Evolutionary conservation across 2,888 invertebrate species (phyloP).

Genomic region (Drosophila seclusa): DNA sequence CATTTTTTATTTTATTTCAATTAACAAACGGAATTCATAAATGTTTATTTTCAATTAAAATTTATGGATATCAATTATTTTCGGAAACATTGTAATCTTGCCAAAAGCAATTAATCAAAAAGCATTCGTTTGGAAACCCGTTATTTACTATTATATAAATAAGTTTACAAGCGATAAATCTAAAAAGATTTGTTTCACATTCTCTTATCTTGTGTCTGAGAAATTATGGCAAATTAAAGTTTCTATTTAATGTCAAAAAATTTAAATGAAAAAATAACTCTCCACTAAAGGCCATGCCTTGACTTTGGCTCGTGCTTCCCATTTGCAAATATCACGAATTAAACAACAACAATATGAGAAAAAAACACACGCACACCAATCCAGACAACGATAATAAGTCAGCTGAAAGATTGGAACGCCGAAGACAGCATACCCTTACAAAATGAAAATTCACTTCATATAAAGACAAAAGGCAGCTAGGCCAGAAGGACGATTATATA

Average conservation of each 20-base stretch:
- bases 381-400: not conserved
- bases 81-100: not conserved
- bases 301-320: slow-evolving; percentile 50
- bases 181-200: not conserved
- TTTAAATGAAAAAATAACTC: slow-evolving; percentile 3
- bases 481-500: not conserved
- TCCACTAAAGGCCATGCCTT: slow-evolving; percentile 5
- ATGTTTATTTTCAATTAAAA: not conserved
- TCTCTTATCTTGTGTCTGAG: not conserved
- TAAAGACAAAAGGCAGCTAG: not conserved
- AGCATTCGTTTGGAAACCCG: not conserved
- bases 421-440: not conserved
- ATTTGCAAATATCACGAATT: slow-evolving; percentile 45
- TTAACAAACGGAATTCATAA: not conserved
- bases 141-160: not conserved
- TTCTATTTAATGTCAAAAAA: not conserved
- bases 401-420: not conserved
- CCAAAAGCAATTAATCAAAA: not conserved
- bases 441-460: not conserved
- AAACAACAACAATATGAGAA: slow-evolving; percentile 29
- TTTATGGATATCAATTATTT: not conserved
- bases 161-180: not conserved
- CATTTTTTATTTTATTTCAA: not conserved
- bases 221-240: not conserved
- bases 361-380: slow-evolving; percentile 10